These are phyloP conservation scores for Drosophila seguyi DNA, from an alignment of 1,140 invertebrate genomes.

Conservation along the genomic window DNA sequence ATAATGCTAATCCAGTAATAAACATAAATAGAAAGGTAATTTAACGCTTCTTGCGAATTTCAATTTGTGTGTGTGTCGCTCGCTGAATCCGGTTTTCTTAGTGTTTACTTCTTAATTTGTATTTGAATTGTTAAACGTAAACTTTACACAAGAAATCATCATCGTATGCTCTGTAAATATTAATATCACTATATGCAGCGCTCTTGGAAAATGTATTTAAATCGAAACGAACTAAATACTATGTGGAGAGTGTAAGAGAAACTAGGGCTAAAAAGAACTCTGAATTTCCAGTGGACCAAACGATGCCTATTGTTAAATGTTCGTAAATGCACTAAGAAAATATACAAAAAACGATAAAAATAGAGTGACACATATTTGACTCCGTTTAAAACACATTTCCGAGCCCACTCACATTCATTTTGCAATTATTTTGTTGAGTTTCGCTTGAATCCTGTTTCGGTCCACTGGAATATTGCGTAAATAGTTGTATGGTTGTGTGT, in stretches of 20 bases:
- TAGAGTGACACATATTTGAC: neutral
- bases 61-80: constrained; percentile 20
- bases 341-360: neutral
- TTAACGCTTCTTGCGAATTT: constrained; percentile 34
- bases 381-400: neutral
- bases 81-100: constrained; percentile 10
- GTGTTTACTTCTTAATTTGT: constrained; percentile 33
- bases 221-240: constrained; percentile 49
- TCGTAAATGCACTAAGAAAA: neutral
- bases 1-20: constrained; percentile 77
- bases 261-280: constrained; percentile 38
- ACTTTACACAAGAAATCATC: constrained; percentile 59
- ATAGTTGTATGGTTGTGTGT: constrained; percentile 20
- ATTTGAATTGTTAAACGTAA: constrained; percentile 46
- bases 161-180: constrained; percentile 68
- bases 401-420: neutral
- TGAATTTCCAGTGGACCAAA: neutral
- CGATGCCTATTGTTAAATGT: neutral
- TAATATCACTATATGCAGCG: constrained; percentile 83
- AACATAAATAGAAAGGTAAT: constrained; percentile 72
- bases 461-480: constrained; percentile 18
- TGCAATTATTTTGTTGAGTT: neutral
- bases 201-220: constrained; percentile 49
- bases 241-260: constrained; percentile 7
- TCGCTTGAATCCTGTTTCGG: neutral